Conservation (phyloP, 2,888 invertebrate genomes). For the Drosophila kuntzei region DNA sequence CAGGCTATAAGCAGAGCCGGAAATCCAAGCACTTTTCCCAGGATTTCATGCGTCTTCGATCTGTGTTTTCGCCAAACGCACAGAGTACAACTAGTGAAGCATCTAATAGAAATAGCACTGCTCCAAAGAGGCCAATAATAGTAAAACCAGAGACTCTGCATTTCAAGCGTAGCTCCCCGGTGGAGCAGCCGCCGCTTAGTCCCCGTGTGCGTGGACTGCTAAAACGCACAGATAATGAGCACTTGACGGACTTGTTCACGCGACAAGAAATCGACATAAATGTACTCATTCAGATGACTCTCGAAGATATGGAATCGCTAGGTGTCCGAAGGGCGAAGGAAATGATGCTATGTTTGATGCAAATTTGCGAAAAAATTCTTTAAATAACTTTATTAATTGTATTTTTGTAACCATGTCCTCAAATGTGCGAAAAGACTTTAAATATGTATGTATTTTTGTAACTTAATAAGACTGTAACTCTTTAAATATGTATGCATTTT, state of each 20-base stretch:
- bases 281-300: constrained; percentile 65
- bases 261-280: constrained; percentile 77
- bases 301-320: constrained; percentile 69
- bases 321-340: constrained; percentile 72
- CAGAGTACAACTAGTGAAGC: constrained; percentile 31
- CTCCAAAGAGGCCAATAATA: too few relatives aligned
- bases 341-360: constrained; percentile 54
- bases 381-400: constrained; percentile 16
- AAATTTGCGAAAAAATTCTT: constrained; percentile 63
- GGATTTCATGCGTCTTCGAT: constrained; percentile 54
- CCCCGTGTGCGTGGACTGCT: constrained; percentile 64
- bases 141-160: background rate
- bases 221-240: constrained; percentile 63
- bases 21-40: constrained; percentile 35
- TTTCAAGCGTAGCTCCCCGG: constrained; percentile 60
- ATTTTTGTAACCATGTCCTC: background rate
- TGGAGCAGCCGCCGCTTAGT: constrained; percentile 61
- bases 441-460: background rate
- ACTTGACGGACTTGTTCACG: constrained; percentile 71
- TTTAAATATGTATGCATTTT: too few relatives aligned
- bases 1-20: background rate
- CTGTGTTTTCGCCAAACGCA: constrained; percentile 56
- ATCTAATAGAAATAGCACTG: too few relatives aligned
- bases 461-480: too few relatives aligned
- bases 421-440: background rate